phyloP scores from a whole-genome alignment of 2,797 vertebrate species.

The Prionace glauca region DNA sequence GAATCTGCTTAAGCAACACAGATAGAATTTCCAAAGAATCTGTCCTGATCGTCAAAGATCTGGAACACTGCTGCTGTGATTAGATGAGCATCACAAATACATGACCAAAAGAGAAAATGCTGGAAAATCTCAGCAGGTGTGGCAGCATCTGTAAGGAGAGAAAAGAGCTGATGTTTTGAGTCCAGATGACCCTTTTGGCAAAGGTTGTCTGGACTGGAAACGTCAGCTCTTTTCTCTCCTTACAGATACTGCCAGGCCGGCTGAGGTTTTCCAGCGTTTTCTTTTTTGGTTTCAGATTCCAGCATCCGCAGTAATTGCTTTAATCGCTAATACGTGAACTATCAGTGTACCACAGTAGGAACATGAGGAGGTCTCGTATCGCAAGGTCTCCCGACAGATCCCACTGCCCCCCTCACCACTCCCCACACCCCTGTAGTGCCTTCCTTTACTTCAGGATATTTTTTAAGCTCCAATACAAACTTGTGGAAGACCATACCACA shows the following conservation, averaged over 20 bases:
- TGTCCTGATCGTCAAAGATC: constrained; percentile 38
- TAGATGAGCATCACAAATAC: constrained; percentile 40
- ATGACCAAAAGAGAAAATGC: background rate
- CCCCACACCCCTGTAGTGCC: constrained; percentile 45
- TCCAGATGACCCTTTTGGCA: no score
- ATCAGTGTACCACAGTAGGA: constrained; percentile 44
- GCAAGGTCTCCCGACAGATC: constrained; percentile 44
- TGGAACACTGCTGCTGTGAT: constrained; percentile 40
- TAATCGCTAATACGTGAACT: constrained; percentile 40
- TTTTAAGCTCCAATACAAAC: constrained; percentile 46
- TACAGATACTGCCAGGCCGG: no score
- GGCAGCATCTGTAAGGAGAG: no score
- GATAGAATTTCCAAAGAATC: background rate
- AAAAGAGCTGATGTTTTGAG: no score
- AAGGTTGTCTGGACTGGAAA: no score
- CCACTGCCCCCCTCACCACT: constrained; percentile 41
- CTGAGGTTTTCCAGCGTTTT: no score
- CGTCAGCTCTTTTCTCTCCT: no score
- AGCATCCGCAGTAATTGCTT: no score
- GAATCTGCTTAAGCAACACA: constrained; percentile 13
- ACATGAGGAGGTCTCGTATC: constrained; percentile 44
- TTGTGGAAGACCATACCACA: constrained; percentile 54
- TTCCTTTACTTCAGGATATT: constrained; percentile 52
- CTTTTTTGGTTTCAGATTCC: no score
- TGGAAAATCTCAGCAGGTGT: no score